These are phyloP conservation scores for Sebastes kiyomatsui DNA, from an alignment of 2,797 vertebrate species.

Conservation along the genomic window DNA sequence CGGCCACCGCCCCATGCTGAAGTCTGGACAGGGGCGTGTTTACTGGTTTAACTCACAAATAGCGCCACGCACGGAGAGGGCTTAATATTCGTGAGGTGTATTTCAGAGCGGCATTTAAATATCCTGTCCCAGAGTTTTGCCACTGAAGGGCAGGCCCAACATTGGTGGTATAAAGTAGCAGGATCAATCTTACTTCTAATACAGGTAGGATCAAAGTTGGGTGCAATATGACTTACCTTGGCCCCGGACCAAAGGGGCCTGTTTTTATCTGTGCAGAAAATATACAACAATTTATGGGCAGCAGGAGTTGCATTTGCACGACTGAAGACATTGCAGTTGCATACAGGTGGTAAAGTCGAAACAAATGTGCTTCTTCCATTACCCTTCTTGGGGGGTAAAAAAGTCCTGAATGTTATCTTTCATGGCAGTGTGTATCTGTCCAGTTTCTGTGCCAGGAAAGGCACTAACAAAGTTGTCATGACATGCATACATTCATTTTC, in stretches of 20 bases:
- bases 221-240: too few relatives aligned
- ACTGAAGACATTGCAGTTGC: not conserved
- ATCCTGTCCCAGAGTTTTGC: not conserved
- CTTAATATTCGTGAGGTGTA: not conserved
- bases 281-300: not conserved
- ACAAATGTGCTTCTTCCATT: not conserved
- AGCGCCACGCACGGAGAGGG: not conserved
- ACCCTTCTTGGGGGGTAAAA: not conserved
- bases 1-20: not conserved
- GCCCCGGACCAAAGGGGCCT: too few relatives aligned
- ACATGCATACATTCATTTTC: not conserved
- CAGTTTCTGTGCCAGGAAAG: not conserved
- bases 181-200: too few relatives aligned
- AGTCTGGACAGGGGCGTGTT: rapidly evolving
- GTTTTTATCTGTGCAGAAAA: not conserved
- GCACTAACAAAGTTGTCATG: not conserved
- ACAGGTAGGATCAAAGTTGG: too few relatives aligned
- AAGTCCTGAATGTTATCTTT: not conserved
- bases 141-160: not conserved
- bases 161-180: not conserved
- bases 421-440: not conserved
- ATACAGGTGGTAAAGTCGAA: not conserved
- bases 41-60: not conserved
- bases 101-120: too few relatives aligned
- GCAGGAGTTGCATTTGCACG: not conserved